Percentiles rank a stretch among this genome's conserved stretches.
Evolutionary conservation across 35 echinoderm and acorn worm genomes (phyloP).

Genomic region (Apostichopus japonicus): DNA sequence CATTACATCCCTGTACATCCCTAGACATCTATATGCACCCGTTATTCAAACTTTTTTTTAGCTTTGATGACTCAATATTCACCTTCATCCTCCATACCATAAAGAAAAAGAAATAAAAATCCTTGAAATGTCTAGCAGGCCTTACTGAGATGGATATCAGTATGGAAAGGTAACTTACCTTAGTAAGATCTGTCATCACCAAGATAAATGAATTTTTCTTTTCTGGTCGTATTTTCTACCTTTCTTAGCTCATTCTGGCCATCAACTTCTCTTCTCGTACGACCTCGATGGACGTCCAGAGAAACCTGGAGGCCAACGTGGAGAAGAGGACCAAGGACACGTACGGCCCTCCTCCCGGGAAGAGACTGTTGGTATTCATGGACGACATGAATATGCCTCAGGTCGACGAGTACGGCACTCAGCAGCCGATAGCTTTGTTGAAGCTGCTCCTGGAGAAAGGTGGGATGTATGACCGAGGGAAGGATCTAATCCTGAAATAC

Average conservation of each 20-base stretch:
- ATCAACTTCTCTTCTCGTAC: conserved; percentile 99
- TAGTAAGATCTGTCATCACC: no score
- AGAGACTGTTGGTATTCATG: conserved; percentile 93
- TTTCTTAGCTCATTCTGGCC: conserved; percentile 83
- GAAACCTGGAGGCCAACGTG: conserved; percentile 98
- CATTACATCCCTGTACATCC: no score
- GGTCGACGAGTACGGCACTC: conserved; percentile 97
- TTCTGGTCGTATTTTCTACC: no score
- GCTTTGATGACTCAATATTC: no score
- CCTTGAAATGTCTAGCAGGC: no score
- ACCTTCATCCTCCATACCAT: no score
- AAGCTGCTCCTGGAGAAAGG: conserved; percentile 98
- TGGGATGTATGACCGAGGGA: conserved; percentile 98
- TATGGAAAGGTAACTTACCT: no score
- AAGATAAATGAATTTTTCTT: no score
- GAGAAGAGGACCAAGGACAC: conserved; percentile 99
- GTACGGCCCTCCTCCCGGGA: conserved; percentile 94
- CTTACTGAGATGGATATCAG: no score
- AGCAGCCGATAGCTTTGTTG: conserved; percentile 96
- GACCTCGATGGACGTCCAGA: conserved; percentile 98
- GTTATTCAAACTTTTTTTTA: no score
- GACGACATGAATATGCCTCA: conserved; percentile 99
- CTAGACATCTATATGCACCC: no score
- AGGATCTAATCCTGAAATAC: conserved; percentile 97
- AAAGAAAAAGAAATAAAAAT: not conserved